phyloP scores from a whole-genome alignment of 2,888 invertebrate genomes.

The Chromoteleia sp. region DNA sequence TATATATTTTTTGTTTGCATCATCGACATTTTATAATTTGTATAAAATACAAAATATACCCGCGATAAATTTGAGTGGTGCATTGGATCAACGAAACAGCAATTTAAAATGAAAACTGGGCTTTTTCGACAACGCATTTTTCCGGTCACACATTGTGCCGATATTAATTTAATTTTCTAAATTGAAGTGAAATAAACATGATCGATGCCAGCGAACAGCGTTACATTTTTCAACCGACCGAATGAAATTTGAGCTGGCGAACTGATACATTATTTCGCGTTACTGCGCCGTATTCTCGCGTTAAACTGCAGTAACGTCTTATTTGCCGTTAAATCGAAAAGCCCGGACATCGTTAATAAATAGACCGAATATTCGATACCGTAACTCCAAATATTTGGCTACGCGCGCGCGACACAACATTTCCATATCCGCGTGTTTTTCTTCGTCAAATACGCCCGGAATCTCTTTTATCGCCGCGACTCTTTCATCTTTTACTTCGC shows the following conservation, averaged over 20 bases:
- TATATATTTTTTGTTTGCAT: too few relatives aligned
- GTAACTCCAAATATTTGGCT: neutral
- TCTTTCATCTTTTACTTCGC: slow-evolving; percentile 7
- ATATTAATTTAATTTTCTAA: slow-evolving; percentile 17
- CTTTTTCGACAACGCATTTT: slow-evolving; percentile 6
- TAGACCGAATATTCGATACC: slow-evolving; percentile 13
- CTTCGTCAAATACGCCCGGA: slow-evolving; percentile 5
- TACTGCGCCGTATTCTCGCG: too few relatives aligned
- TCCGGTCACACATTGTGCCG: neutral
- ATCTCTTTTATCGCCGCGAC: slow-evolving; percentile 8
- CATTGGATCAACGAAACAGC: too few relatives aligned
- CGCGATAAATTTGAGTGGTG: too few relatives aligned
- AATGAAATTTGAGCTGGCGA: too few relatives aligned
- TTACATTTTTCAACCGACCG: too few relatives aligned
- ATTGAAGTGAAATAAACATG: slow-evolving; percentile 24
- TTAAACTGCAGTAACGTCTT: too few relatives aligned
- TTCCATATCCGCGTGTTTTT: slow-evolving; percentile 15
- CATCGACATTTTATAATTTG: too few relatives aligned
- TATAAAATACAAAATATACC: too few relatives aligned
- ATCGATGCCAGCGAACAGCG: neutral
- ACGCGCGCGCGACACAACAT: neutral
- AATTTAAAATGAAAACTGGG: too few relatives aligned
- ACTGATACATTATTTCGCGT: neutral
- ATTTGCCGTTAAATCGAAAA: neutral
- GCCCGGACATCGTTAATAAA: slow-evolving; percentile 8